These are phyloP conservation scores for Turnix velox DNA, from an alignment of 2,113 vertebrate genomes.

Conservation along the genomic window DNA sequence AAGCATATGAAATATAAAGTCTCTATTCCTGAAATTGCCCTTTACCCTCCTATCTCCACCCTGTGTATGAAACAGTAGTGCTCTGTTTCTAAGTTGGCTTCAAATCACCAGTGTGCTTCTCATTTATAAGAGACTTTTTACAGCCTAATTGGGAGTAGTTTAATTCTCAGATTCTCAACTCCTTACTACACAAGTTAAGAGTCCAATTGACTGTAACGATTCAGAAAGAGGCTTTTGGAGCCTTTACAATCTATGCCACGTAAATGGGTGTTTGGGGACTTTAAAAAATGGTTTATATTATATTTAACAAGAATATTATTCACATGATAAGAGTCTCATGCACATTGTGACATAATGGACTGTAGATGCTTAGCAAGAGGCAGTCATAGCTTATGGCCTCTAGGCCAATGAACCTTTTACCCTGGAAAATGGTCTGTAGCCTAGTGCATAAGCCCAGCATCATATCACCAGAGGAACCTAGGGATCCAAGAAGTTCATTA, in stretches of 20 bases:
- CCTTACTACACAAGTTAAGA: background rate
- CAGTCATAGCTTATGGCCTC: background rate
- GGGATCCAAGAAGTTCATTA: background rate
- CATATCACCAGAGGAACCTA: background rate
- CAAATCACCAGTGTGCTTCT: slow-evolving; percentile 30
- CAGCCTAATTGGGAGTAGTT: slow-evolving; percentile 59
- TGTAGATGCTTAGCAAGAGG: background rate
- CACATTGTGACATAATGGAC: background rate
- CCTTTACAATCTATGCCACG: slow-evolving; percentile 14
- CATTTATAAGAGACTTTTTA: slow-evolving; percentile 53
- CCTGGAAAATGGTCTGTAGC: background rate
- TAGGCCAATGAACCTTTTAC: background rate
- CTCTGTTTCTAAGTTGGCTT: slow-evolving; percentile 47
- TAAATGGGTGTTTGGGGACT: slow-evolving; percentile 2
- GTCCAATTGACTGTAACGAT: slow-evolving; percentile 42
- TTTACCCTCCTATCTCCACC: background rate
- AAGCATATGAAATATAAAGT: background rate
- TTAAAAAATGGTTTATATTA: background rate
- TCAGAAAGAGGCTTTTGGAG: slow-evolving; percentile 22
- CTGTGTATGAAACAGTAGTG: slow-evolving; percentile 20
- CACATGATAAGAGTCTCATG: background rate
- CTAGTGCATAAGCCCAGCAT: background rate
- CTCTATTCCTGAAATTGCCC: background rate
- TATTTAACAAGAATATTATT: slow-evolving; percentile 25
- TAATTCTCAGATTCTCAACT: slow-evolving; percentile 51